Percentiles rank a stretch among this genome's conserved stretches.
Evolutionary conservation across 1,140 invertebrate genomes (phyloP).

Genomic region (Hyles vespertilio): DNA sequence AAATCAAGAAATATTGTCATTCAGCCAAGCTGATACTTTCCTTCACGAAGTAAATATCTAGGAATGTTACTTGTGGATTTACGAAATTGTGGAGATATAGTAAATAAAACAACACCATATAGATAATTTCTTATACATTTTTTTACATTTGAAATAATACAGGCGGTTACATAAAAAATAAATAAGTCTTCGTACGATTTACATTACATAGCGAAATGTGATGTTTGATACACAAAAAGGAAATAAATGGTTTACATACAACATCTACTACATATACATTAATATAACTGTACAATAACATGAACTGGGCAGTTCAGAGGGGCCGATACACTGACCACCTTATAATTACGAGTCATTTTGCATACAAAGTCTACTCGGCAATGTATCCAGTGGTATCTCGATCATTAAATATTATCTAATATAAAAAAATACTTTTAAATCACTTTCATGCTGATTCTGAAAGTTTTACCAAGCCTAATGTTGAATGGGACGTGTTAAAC

Average conservation of each 20-base stretch:
- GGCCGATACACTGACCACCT: no score
- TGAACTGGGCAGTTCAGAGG: background rate
- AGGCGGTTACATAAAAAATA: constrained; percentile 72
- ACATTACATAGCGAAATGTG: constrained; percentile 46
- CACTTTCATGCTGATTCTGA: background rate
- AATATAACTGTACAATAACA: constrained; percentile 16
- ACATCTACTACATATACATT: constrained; percentile 10
- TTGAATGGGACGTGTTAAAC: no score
- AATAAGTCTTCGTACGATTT: constrained; percentile 62
- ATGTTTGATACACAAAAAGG: constrained; percentile 39
- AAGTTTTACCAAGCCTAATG: no score
- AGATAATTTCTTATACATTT: constrained; percentile 67
- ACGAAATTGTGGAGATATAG: no score
- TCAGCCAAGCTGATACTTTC: no score
- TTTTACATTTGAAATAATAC: constrained; percentile 70
- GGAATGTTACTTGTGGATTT: no score
- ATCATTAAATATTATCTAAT: background rate
- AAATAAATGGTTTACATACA: constrained; percentile 11
- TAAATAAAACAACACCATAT: constrained; percentile 34
- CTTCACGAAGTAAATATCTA: no score
- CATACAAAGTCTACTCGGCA: no score
- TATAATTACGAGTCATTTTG: no score
- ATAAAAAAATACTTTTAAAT: constrained; percentile 1
- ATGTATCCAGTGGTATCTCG: no score
- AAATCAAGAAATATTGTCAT: no score